phyloP scores from a whole-genome alignment of 2,888 invertebrate genomes.

The Archips xylosteana region DNA sequence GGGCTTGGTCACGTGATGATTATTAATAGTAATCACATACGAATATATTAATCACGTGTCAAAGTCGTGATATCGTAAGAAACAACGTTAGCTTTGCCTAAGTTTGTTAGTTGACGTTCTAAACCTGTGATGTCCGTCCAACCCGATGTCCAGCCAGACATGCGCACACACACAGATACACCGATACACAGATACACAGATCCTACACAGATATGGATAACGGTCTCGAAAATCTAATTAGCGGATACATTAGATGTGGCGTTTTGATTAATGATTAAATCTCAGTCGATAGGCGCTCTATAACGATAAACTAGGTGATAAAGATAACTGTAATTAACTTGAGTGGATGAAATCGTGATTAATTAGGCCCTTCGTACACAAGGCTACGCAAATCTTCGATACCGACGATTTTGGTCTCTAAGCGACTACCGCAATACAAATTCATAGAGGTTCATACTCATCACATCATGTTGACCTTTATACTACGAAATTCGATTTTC shows the following conservation, averaged over 20 bases:
- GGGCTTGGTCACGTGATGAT: background rate
- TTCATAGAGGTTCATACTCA: too few relatives aligned
- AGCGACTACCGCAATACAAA: too few relatives aligned
- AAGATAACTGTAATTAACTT: slow-evolving; percentile 1
- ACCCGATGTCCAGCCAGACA: background rate
- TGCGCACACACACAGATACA: too few relatives aligned
- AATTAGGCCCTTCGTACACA: too few relatives aligned
- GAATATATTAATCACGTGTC: background rate
- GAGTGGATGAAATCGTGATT: background rate
- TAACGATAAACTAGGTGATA: slow-evolving; percentile 1
- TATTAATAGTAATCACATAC: background rate
- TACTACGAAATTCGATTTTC: too few relatives aligned
- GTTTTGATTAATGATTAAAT: background rate
- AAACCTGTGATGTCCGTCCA: background rate
- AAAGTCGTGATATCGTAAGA: background rate
- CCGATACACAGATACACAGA: too few relatives aligned
- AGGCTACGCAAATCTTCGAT: too few relatives aligned
- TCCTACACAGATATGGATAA: background rate
- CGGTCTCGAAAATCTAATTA: background rate
- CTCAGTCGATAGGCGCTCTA: background rate
- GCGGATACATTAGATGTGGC: background rate
- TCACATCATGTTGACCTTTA: too few relatives aligned
- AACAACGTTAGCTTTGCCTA: background rate
- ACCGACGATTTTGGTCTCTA: too few relatives aligned
- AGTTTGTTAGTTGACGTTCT: background rate